These are phyloP conservation scores for Omphaloscelis lunosa DNA, from an alignment of 2,888 invertebrate species.

Conservation along the genomic window DNA sequence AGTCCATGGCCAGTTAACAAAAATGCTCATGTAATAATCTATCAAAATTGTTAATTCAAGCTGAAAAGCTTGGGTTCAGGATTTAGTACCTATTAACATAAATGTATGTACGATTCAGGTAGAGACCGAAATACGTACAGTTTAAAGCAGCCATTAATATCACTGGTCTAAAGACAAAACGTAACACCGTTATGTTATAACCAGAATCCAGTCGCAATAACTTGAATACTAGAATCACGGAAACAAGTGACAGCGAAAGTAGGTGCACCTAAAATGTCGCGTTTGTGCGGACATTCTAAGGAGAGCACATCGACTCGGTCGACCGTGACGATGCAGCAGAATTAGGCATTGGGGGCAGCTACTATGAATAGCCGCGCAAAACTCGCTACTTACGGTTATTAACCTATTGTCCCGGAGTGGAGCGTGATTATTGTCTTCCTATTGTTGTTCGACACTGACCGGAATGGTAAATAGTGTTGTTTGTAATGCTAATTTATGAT, in stretches of 20 bases:
- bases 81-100: not conserved
- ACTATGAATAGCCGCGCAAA: slow-evolving; percentile 64
- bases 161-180: not conserved
- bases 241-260: slow-evolving; percentile 59
- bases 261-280: slow-evolving; percentile 46
- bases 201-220: slow-evolving; percentile 4
- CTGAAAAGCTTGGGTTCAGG: not conserved
- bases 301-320: slow-evolving; percentile 51
- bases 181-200: slow-evolving; percentile 4
- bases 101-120: not conserved
- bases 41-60: not conserved
- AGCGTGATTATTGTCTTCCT: slow-evolving; percentile 62
- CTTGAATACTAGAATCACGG: slow-evolving; percentile 10
- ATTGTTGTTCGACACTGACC: slow-evolving; percentile 53
- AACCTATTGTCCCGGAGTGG: slow-evolving; percentile 62
- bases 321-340: slow-evolving; percentile 59
- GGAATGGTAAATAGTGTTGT: slow-evolving; percentile 27
- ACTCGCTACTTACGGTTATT: slow-evolving; percentile 61
- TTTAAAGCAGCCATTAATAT: not conserved
- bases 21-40: not conserved
- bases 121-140: not conserved
- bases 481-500: slow-evolving; percentile 30
- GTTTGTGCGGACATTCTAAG: slow-evolving; percentile 49
- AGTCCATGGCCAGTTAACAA: not conserved
- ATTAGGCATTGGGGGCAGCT: slow-evolving; percentile 67